Evolutionary conservation across 2,888 invertebrate species (phyloP), one percentile per base, ranked within the genome.

Genomic region (Yponomeuta malinellus): DNA sequence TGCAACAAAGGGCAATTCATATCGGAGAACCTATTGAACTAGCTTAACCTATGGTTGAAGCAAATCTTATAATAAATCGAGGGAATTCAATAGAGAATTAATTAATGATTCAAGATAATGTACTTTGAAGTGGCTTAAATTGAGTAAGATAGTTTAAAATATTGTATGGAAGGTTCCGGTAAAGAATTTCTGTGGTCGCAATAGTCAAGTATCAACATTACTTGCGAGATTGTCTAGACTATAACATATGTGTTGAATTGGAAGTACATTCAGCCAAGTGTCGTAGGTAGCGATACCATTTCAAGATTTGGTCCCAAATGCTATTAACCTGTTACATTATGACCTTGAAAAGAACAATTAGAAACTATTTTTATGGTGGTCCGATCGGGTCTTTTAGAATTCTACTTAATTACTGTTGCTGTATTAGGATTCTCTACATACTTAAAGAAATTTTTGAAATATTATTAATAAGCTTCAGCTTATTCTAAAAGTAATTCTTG

Each of bases 171-270:
- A 59, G 52, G 12, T 12, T 59, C 12, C 52, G 52, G 52, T 59
- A 15, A 15, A 2, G 12, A 5, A 59, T 59, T 0, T 68, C 65
- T 71, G 29, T 63, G 48, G 23, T 63, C 9, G 64, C 31, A 64
- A 23, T 29, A 65, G 48, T 10, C 66, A 77, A 82, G 79, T 82
- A 80, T 81, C 83, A 83, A 82, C 73, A 77, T 67, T 63, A 8
- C 68, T 75, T 68, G 1, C 23, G 48, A 15, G 71, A 70, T 74
- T 70, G 64, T 48, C 33, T 71, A 76, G 73, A 73, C 74, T 77
- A 77, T 79, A 79, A 79, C 77, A 78, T 81, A 81, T 81, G 79
- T 77, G 77, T 78, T 75, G 81, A 82, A 79, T 83, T 86, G 87
- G 88, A 88, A 88, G 83, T 84, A 82, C 79, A 76, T 78, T 75